Evolutionary conservation across 2,113 vertebrate genomes (phyloP).

Genomic region (Chiloscyllium plagiosum): DNA sequence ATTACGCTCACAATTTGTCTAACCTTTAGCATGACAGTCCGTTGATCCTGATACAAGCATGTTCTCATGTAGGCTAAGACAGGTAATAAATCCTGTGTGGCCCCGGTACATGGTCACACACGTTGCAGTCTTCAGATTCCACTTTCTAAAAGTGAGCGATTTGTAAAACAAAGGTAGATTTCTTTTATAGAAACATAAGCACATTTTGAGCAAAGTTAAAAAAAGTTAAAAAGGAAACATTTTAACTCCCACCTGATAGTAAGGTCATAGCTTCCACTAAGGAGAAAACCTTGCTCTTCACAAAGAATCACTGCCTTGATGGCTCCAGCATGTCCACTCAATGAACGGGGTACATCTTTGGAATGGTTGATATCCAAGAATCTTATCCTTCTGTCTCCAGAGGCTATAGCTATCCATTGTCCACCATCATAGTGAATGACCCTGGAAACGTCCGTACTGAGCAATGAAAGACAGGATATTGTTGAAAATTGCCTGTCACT

Average conservation of each 20-base stretch:
- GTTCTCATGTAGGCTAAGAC: slow-evolving; percentile 62
- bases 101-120: slow-evolving; percentile 64
- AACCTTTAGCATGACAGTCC: slow-evolving; percentile 77
- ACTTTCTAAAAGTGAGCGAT: slow-evolving; percentile 58
- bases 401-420: slow-evolving; percentile 57
- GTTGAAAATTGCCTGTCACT: neutral
- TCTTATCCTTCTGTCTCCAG: slow-evolving; percentile 56
- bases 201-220: neutral
- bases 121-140: slow-evolving; percentile 62
- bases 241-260: slow-evolving; percentile 69
- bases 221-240: neutral
- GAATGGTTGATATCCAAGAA: slow-evolving; percentile 49
- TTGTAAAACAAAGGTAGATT: neutral
- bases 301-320: slow-evolving; percentile 58
- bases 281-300: slow-evolving; percentile 60
- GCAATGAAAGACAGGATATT: neutral
- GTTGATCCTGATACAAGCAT: slow-evolving; percentile 71
- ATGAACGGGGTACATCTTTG: slow-evolving; percentile 41
- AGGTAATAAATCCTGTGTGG: slow-evolving; percentile 65
- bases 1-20: slow-evolving; percentile 34
- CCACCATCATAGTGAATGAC: slow-evolving; percentile 69
- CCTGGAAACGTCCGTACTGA: slow-evolving; percentile 62
- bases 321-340: slow-evolving; percentile 63
- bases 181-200: too few species aligned
- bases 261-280: slow-evolving; percentile 65